Evolutionary conservation across 2,888 invertebrate genomes (phyloP).

Genomic region (Tryphoninae sp.): DNA sequence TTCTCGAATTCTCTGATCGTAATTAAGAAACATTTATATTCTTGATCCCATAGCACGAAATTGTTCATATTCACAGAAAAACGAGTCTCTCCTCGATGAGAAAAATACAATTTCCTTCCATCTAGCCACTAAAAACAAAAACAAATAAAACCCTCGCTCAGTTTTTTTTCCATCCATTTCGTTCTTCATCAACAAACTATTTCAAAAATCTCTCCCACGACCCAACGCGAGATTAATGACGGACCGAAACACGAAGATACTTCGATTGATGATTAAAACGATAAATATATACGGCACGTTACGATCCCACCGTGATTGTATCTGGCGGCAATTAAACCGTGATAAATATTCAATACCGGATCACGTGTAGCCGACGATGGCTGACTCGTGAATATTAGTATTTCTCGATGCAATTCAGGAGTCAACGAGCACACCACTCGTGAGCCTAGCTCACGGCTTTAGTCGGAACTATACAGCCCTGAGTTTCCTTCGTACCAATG

Average conservation of each 20-base stretch:
- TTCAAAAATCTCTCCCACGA: too few relatives aligned
- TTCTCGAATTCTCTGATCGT: too few relatives aligned
- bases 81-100: too few relatives aligned
- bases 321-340: constrained; percentile 28
- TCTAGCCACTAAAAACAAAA: too few relatives aligned
- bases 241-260: neutral
- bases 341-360: constrained; percentile 51
- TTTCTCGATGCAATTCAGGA: constrained; percentile 44
- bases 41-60: too few relatives aligned
- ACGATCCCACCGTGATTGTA: neutral
- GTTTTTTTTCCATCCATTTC: too few relatives aligned
- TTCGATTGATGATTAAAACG: constrained; percentile 7
- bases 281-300: constrained; percentile 8
- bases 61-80: too few relatives aligned
- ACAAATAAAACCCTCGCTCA: too few relatives aligned
- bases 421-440: constrained; percentile 42
- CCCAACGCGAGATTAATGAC: too few relatives aligned
- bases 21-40: too few relatives aligned
- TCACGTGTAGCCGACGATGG: neutral
- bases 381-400: constrained; percentile 44
- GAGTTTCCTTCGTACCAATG: neutral
- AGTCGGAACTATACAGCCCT: neutral
- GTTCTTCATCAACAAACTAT: too few relatives aligned
- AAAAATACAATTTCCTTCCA: too few relatives aligned
- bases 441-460: constrained; percentile 15